phyloP scores from a whole-genome alignment of 1,140 invertebrate species.

The Pteromalus puparum region DNA sequence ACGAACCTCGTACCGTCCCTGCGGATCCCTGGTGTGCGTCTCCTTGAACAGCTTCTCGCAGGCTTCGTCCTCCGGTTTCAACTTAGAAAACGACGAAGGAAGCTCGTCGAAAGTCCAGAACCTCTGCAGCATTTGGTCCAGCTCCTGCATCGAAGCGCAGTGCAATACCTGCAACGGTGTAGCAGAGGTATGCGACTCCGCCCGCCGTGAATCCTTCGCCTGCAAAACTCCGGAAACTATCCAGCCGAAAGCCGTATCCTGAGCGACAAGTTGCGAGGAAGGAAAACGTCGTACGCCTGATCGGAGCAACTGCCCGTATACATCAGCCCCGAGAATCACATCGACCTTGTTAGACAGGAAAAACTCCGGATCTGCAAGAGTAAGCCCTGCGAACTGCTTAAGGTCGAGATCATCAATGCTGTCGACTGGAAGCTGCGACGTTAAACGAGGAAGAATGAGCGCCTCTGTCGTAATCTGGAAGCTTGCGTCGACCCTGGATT shows the following conservation, averaged over 20 bases:
- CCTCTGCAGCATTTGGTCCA: constrained; percentile 17
- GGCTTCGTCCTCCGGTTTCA: constrained; percentile 35
- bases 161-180: too few species aligned
- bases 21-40: too few species aligned
- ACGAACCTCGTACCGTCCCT: too few species aligned
- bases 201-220: not conserved
- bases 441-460: not conserved
- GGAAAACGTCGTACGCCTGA: constrained; percentile 7
- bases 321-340: constrained; percentile 45
- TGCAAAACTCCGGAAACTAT: constrained; percentile 53
- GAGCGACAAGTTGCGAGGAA: constrained; percentile 50
- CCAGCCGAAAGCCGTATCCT: constrained; percentile 60
- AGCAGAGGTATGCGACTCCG: not conserved
- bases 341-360: not conserved
- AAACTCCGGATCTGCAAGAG: constrained; percentile 44
- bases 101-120: constrained; percentile 53
- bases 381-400: not conserved
- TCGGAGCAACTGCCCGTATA: constrained; percentile 29
- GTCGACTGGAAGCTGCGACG: constrained; percentile 12
- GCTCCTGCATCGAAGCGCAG: not conserved
- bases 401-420: not conserved
- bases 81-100: not conserved
- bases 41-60: too few species aligned
- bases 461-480: too few species aligned
- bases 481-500: too few species aligned